Base-by-base conservation (phyloP, 2,113 vertebrate species). In the Cebidichthys violaceus region DNA sequence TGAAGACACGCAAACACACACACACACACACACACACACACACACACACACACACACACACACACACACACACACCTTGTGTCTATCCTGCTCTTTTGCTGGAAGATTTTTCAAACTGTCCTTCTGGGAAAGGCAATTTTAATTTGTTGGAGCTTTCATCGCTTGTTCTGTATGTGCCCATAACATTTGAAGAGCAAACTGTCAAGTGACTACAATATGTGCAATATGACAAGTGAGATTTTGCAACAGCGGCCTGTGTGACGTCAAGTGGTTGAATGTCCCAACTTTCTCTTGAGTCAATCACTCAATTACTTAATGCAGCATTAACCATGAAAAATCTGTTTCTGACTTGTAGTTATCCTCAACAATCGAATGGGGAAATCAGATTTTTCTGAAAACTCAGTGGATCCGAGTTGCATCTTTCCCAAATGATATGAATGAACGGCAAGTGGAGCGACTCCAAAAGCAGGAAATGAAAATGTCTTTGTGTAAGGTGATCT, bases 1-100 rank as follows among this genome's bases (percentile, higher is more conserved):
- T 76, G 60, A 77, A 88, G 41, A 82, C n/a, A 43, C 1, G 5
- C 22, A 67, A 1, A 39, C 45, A 31, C 65, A 43, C 35, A 65
- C 11, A 13, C 35, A n/a, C 70, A 68, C 57, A 45, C 70, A 70
- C 78, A 20, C 80, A 45, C 47, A 54, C 45, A 5, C 22, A 27
- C 43, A 43, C 50, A 24, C 69, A 55, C 69, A 29, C 45, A 22
- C 66, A 50, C 43, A 70, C 50, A 24, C 18, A 35, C 27, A 68
- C 66, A 76, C 17, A 33, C 24, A 20, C n/a, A 65, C 75, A 62
- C 31, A 61, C 35, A 78, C 52, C 9, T 57, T 71, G 59, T 47
- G 31, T 60, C 27, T 39, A 27, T 79, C 70, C 39, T 78, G 39
- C 55, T 67, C 24, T 60, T 27, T 35, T 67, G 61, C 66, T 60